Conservation (phyloP, 2,797 vertebrate species). For the Oreochromis grahami region DNA sequence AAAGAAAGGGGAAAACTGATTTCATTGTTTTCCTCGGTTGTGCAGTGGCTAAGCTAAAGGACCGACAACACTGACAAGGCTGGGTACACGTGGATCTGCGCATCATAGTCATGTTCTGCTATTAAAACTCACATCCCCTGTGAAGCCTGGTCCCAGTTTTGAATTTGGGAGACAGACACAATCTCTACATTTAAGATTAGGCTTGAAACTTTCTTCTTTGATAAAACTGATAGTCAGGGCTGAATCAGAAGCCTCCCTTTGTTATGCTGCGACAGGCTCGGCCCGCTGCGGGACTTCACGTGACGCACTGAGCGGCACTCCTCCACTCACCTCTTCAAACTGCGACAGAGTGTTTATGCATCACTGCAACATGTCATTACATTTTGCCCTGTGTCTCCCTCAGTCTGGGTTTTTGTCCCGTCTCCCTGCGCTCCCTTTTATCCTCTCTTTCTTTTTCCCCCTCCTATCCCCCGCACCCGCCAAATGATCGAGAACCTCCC, state of each 20-base stretch:
- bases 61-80: background rate
- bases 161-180: background rate
- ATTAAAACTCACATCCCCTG: accelerated
- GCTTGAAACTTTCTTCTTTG: background rate
- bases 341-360: background rate
- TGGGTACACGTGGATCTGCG: background rate
- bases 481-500: background rate
- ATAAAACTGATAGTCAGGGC: background rate
- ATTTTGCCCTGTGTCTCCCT: background rate
- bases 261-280: background rate
- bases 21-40: background rate
- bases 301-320: background rate
- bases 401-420: background rate
- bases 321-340: background rate
- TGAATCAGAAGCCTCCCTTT: background rate
- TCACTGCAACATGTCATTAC: background rate
- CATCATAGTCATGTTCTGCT: background rate
- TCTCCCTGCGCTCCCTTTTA: accelerated
- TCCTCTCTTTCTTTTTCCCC: background rate
- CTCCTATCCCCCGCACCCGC: accelerated
- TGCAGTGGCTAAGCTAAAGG: background rate
- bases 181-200: background rate
- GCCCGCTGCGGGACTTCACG: background rate
- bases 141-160: background rate
- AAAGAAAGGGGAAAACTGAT: background rate